These are phyloP conservation scores for Anser brachyrhynchus DNA, from an alignment of 2,113 vertebrate species.

Conservation along the genomic window DNA sequence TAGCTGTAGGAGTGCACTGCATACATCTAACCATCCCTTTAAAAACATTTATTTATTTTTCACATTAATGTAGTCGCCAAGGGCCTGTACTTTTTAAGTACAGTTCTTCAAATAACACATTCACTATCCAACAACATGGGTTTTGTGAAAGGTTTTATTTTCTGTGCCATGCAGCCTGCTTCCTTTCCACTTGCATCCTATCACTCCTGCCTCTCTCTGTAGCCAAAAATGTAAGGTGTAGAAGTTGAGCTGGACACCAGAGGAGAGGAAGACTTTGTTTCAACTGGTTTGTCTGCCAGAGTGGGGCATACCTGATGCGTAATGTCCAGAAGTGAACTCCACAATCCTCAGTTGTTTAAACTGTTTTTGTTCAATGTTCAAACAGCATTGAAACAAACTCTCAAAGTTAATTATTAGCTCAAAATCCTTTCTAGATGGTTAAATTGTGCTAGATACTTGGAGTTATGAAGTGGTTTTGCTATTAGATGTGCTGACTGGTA, in stretches of 20 bases:
- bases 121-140: not conserved
- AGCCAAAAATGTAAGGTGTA: not conserved
- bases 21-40: not conserved
- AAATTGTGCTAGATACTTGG: constrained; percentile 1
- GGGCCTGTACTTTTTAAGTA: not conserved
- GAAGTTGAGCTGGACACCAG: not conserved
- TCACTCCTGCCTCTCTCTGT: not conserved
- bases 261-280: not conserved
- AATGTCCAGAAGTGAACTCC: not conserved
- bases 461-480: not conserved
- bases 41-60: not conserved
- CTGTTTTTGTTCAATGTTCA: not conserved
- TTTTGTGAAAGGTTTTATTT: not conserved
- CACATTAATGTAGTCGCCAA: not conserved
- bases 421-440: not conserved
- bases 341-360: not conserved
- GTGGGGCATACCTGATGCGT: fast-evolving
- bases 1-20: not conserved
- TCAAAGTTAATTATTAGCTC: constrained; percentile 58
- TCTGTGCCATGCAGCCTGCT: fast-evolving
- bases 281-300: not conserved
- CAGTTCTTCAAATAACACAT: not conserved
- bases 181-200: not conserved
- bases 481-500: not conserved
- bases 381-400: not conserved